A percentile compares a stretch with the other conserved stretches of the same genome.
Evolutionary conservation across 2,113 vertebrate genomes (phyloP).

Genomic region (Bubo bubo): DNA sequence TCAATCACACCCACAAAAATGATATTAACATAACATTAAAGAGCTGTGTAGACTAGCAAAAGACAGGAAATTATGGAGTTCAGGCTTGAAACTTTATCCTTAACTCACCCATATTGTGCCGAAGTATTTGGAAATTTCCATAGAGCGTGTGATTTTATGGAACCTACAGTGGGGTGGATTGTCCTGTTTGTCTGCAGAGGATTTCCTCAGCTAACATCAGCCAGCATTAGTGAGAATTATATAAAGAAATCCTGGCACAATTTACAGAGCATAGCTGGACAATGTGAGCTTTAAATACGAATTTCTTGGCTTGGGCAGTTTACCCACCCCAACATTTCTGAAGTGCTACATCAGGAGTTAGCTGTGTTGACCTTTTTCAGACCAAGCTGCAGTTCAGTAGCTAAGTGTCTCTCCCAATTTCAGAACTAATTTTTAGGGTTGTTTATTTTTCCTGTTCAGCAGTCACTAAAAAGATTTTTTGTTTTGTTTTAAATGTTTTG

Average conservation of each 20-base stretch:
- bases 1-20: slow-evolving; percentile 52
- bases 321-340: not conserved
- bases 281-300: not conserved
- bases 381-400: not conserved
- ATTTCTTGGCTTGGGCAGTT: not conserved
- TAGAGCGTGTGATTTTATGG: not conserved
- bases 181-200: not conserved
- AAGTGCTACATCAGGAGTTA: not conserved
- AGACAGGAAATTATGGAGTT: slow-evolving; percentile 52
- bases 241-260: not conserved
- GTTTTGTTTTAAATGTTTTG: not conserved
- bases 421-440: not conserved
- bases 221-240: not conserved
- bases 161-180: not conserved
- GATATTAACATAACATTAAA: slow-evolving; percentile 52
- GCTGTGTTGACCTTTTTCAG: not conserved
- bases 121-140: slow-evolving; percentile 29
- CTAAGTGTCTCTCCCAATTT: not conserved
- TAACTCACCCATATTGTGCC: not conserved
- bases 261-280: not conserved
- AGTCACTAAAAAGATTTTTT: not conserved
- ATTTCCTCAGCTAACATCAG: not conserved
- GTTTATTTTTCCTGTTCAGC: not conserved
- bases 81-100: slow-evolving; percentile 62
- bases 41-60: slow-evolving; percentile 30